These are phyloP conservation scores for Natrix natrix DNA, from an alignment of 2,797 vertebrate species.

Conservation along the genomic window DNA sequence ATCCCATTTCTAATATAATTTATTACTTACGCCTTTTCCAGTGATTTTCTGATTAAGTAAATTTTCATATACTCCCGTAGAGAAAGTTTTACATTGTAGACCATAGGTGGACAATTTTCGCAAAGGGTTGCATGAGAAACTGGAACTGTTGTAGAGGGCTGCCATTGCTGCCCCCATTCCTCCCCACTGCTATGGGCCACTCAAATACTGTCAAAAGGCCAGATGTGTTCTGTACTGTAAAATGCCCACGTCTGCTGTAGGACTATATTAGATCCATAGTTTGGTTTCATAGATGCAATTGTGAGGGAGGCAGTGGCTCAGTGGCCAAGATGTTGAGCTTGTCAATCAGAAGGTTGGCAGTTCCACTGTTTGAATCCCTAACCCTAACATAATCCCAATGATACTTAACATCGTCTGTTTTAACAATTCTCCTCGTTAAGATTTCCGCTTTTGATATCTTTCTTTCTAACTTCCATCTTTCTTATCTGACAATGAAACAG, in stretches of 20 bases:
- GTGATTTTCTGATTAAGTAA: background rate
- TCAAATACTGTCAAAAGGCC: background rate
- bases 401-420: too few relatives aligned
- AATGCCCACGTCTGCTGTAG: background rate
- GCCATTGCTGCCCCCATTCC: background rate
- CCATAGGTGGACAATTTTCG: background rate
- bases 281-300: background rate
- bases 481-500: too few relatives aligned
- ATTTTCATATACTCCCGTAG: background rate
- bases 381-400: too few relatives aligned
- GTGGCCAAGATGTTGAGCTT: too few relatives aligned
- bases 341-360: too few relatives aligned
- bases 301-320: too few relatives aligned
- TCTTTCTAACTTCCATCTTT: too few relatives aligned
- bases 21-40: background rate
- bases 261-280: background rate
- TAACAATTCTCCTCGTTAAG: too few relatives aligned
- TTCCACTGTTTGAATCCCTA: too few relatives aligned
- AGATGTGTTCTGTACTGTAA: background rate
- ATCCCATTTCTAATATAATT: background rate
- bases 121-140: background rate
- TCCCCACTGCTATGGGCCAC: background rate
- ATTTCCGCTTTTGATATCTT: too few relatives aligned
- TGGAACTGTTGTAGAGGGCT: background rate
- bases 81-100: background rate